These are phyloP conservation scores for Centropus unirufus DNA, from an alignment of 2,113 vertebrate genomes.

Conservation along the genomic window DNA sequence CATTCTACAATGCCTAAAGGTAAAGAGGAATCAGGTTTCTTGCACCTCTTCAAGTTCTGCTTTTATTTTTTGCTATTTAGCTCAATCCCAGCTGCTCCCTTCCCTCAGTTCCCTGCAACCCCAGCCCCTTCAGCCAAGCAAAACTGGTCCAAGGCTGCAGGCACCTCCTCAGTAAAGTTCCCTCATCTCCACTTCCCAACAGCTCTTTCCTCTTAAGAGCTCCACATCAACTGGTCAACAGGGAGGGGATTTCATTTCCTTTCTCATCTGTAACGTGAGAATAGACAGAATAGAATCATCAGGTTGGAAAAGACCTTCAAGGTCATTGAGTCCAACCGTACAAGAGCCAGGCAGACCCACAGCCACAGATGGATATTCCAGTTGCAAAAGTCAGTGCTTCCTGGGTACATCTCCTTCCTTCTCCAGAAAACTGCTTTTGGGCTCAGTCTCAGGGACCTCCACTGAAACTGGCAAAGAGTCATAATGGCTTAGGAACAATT, in stretches of 20 bases:
- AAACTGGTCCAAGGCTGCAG: background rate
- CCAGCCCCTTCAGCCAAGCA: background rate
- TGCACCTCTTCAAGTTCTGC: background rate
- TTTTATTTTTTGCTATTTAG: background rate
- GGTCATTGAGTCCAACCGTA: too few relatives aligned
- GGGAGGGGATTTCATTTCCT: background rate
- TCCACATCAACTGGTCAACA: background rate
- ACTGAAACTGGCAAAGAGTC: background rate
- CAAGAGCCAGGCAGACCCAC: background rate
- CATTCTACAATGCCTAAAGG: background rate
- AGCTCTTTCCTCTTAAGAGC: background rate
- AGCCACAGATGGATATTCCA: background rate
- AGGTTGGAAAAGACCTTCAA: too few relatives aligned
- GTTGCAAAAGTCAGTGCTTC: rapidly evolving
- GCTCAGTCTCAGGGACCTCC: background rate
- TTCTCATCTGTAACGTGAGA: background rate
- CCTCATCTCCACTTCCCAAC: background rate
- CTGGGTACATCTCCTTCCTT: rapidly evolving
- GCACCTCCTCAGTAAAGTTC: background rate
- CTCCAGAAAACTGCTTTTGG: background rate
- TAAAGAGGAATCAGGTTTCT: background rate
- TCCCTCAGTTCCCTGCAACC: background rate
- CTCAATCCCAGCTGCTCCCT: background rate
- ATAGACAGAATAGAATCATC: background rate
- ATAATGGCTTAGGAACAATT: background rate